phyloP scores from a whole-genome alignment of 2,888 invertebrate species.

The Nebria brevicollis region DNA sequence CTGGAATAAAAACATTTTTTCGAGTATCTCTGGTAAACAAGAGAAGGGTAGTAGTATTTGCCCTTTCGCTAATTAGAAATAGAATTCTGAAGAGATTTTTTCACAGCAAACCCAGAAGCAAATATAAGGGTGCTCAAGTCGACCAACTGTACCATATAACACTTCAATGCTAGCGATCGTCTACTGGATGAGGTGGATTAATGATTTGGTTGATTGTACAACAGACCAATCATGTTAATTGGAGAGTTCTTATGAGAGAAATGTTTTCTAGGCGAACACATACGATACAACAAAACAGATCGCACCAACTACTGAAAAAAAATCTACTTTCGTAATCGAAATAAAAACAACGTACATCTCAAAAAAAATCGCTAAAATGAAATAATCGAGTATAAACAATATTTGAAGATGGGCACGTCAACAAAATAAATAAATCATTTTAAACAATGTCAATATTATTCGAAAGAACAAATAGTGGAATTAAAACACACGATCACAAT shows the following conservation, averaged over 20 bases:
- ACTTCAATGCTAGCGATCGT: not conserved
- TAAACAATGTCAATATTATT: no score
- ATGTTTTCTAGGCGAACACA: constrained; percentile 27
- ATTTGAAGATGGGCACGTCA: no score
- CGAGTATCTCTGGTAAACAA: not conserved
- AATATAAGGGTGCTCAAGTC: constrained; percentile 12
- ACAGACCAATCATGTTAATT: constrained; percentile 56
- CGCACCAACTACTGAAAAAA: not conserved
- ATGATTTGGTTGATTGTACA: constrained; percentile 32
- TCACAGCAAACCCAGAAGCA: constrained; percentile 15
- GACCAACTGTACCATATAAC: not conserved
- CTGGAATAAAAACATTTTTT: no score
- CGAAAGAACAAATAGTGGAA: not conserved
- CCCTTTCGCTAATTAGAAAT: constrained; percentile 44
- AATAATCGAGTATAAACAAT: no score
- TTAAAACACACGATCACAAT: not conserved
- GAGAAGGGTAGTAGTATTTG: constrained; percentile 13
- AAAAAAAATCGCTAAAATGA: no score
- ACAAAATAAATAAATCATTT: no score
- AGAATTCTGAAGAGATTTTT: constrained; percentile 44
- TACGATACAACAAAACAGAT: not conserved
- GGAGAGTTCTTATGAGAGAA: constrained; percentile 51
- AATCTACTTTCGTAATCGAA: not conserved
- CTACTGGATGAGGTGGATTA: not conserved
- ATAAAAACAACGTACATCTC: not conserved